Conservation (phyloP, 2,888 invertebrate genomes). For the Agrypnus murinus region DNA sequence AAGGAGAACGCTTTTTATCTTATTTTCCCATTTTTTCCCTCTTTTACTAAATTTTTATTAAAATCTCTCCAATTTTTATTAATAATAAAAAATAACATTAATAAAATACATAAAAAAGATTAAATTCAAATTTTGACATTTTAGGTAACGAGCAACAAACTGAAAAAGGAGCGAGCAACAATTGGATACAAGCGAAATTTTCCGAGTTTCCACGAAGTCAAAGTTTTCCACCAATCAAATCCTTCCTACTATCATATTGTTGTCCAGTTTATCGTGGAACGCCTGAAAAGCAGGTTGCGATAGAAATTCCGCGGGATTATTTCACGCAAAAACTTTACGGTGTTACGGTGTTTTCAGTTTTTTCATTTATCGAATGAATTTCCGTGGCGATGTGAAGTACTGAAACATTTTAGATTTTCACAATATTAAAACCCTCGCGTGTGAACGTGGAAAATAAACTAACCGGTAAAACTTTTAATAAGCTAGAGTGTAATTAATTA, state of each 20-base stretch:
- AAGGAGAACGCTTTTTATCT: too few species aligned
- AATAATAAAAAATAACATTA: too few species aligned
- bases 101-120: too few species aligned
- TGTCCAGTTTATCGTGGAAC: slow-evolving; percentile 49
- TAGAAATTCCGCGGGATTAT: not conserved
- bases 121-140: not conserved
- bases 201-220: slow-evolving; percentile 49
- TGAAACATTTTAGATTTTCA: not conserved
- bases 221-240: slow-evolving; percentile 54
- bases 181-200: slow-evolving; percentile 26
- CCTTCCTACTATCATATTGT: slow-evolving; percentile 49
- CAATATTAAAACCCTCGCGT: not conserved
- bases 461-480: too few species aligned
- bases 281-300: slow-evolving; percentile 24
- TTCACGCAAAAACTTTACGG: not conserved
- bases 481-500: too few species aligned
- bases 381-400: not conserved
- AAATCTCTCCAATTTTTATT: too few species aligned
- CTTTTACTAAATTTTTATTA: too few species aligned
- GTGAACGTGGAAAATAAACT: too few species aligned
- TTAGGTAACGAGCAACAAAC: not conserved
- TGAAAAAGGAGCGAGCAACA: slow-evolving; percentile 23
- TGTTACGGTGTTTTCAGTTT: not conserved
- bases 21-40: too few species aligned
- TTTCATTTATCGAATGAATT: not conserved